Percentiles rank a stretch among this genome's conserved stretches.
Conservation (phyloP, 2,888 invertebrate genomes). For the Leucoma salicis region DNA sequence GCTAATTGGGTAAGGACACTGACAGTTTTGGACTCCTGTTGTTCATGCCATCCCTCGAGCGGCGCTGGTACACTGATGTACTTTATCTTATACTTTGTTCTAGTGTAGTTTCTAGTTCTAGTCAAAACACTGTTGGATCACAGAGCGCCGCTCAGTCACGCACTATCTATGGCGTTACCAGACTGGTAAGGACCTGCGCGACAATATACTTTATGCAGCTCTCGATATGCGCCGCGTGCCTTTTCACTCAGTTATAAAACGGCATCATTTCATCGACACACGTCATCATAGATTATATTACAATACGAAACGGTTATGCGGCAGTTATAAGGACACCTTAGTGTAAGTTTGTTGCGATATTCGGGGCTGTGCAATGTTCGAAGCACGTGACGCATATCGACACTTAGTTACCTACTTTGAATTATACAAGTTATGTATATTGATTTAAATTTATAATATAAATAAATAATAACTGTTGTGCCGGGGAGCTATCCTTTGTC, state of each 20-base stretch:
- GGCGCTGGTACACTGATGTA: slow-evolving; percentile 13
- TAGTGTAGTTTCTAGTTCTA: slow-evolving; percentile 44
- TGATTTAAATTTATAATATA: slow-evolving; percentile 57
- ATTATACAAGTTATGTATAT: slow-evolving; percentile 60
- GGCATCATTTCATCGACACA: background rate
- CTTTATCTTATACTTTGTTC: slow-evolving; percentile 22
- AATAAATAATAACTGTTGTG: slow-evolving; percentile 52
- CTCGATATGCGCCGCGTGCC: slow-evolving; percentile 46
- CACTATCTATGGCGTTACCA: slow-evolving; percentile 49
- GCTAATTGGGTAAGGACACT: background rate
- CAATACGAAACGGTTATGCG: too few relatives aligned
- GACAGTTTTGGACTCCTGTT: background rate
- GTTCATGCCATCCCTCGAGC: slow-evolving; percentile 7
- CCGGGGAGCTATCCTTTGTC: slow-evolving; percentile 7
- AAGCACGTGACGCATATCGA: slow-evolving; percentile 45
- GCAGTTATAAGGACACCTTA: too few relatives aligned
- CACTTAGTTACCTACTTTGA: slow-evolving; percentile 67
- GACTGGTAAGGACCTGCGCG: slow-evolving; percentile 54
- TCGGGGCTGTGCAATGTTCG: slow-evolving; percentile 32
- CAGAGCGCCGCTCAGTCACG: slow-evolving; percentile 21
- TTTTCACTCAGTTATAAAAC: background rate
- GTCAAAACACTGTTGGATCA: slow-evolving; percentile 42
- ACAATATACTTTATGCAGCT: slow-evolving; percentile 55
- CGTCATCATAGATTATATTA: too few relatives aligned
- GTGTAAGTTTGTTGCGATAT: slow-evolving; percentile 6